Conservation (phyloP, 2,113 vertebrate genomes). For the Crotophaga sulcirostris region DNA sequence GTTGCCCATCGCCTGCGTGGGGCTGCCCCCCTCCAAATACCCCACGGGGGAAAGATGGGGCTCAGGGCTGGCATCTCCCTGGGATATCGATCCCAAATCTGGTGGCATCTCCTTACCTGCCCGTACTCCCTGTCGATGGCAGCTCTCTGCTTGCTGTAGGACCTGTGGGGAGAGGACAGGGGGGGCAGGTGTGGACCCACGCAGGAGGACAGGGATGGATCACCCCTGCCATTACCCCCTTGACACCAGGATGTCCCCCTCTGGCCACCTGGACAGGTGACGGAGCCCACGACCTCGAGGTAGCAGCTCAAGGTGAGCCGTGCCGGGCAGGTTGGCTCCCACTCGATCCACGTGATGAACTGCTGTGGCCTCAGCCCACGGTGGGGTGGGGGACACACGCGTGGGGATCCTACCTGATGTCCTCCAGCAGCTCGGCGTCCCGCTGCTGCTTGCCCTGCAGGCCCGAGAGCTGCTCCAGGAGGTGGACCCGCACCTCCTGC, state of each 20-base stretch:
- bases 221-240: background rate
- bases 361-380: background rate
- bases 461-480: slow-evolving; percentile 84
- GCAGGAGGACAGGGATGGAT: fast-evolving
- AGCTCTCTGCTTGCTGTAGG: slow-evolving; percentile 90
- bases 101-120: slow-evolving; percentile 77
- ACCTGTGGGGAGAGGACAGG: slow-evolving; percentile 67
- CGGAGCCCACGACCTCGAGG: background rate
- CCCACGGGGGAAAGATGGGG: fast-evolving
- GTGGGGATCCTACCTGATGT: slow-evolving; percentile 81
- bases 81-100: fast-evolving
- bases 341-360: background rate
- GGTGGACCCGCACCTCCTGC: slow-evolving; percentile 86
- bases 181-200: background rate
- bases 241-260: background rate
- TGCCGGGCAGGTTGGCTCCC: fast-evolving
- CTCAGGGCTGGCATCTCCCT: fast-evolving
- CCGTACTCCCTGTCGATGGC: slow-evolving; percentile 89
- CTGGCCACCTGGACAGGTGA: fast-evolving
- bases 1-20: fast-evolving
- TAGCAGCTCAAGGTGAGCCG: background rate
- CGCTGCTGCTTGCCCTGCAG: slow-evolving; percentile 86
- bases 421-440: slow-evolving; percentile 86
- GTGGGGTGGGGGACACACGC: too few species aligned
- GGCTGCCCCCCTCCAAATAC: background rate